phyloP scores from a whole-genome alignment of 2,113 vertebrate genomes.

The Zootoca vivipara region DNA sequence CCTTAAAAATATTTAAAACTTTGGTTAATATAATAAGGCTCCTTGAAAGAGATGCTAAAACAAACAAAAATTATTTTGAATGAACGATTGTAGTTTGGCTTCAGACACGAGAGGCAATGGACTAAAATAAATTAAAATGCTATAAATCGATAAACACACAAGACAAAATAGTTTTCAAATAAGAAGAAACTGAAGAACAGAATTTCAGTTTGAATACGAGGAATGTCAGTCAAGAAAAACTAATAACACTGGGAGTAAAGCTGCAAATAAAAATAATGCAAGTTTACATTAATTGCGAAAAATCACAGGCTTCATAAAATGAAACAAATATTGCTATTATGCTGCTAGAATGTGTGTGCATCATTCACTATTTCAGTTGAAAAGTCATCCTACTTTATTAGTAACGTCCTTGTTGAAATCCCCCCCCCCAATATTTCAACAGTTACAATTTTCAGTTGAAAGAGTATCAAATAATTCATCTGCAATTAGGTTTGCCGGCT shows the following conservation, averaged over 20 bases:
- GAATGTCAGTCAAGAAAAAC: slow-evolving; percentile 5
- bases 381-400: slow-evolving; percentile 17
- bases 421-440: not conserved
- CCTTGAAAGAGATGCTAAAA: not conserved
- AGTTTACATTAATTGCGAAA: not conserved
- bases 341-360: not conserved
- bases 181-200: slow-evolving; percentile 19
- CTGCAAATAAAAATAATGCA: not conserved
- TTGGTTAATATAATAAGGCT: not conserved
- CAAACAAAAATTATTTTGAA: slow-evolving; percentile 2
- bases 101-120: not conserved
- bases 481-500: not conserved
- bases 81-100: slow-evolving; percentile 9
- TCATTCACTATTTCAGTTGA: not conserved
- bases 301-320: not conserved
- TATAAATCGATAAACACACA: not conserved
- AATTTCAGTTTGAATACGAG: slow-evolving; percentile 5
- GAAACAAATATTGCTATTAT: not conserved
- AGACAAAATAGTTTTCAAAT: slow-evolving; percentile 1
- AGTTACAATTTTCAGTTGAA: slow-evolving; percentile 19
- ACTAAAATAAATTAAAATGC: not conserved
- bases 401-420: slow-evolving; percentile 8
- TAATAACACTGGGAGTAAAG: not conserved
- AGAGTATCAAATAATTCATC: not conserved
- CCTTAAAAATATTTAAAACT: not conserved